phyloP scores from a whole-genome alignment of 2,113 vertebrate species.

The Anguilla japonica region DNA sequence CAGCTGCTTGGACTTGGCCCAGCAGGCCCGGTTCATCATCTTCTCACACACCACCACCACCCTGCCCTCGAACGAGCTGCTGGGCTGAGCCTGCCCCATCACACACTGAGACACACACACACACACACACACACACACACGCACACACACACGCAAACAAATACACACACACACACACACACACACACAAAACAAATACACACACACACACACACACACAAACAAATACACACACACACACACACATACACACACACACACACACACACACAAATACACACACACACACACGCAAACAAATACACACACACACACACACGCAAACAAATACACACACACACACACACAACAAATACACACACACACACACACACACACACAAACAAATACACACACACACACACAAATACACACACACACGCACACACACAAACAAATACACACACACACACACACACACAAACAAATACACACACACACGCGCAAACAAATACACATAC shows the following conservation, averaged over 20 bases:
- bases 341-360: not conserved
- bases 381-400: conserved; percentile 63
- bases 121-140: conserved; percentile 25
- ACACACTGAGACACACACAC: conserved; percentile 67
- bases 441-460: not conserved
- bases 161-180: not conserved
- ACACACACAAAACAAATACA: too few relatives aligned
- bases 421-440: too few relatives aligned
- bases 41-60: conserved; percentile 98
- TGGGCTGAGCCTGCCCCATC: conserved; percentile 77
- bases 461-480: conserved; percentile 72
- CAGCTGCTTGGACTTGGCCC: conserved; percentile 98
- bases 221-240: too few relatives aligned
- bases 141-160: too few relatives aligned
- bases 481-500: conserved; percentile 35
- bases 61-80: conserved; percentile 95
- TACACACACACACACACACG: too few relatives aligned
- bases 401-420: conserved; percentile 19
- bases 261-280: not conserved
- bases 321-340: too few relatives aligned
- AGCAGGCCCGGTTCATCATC: conserved; percentile 98
- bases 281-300: not conserved
- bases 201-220: too few relatives aligned
- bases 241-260: too few relatives aligned
- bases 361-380: conserved; percentile 37